These are phyloP conservation scores for Camponotus fellah DNA, from an alignment of 2,888 invertebrate genomes.

Conservation along the genomic window DNA sequence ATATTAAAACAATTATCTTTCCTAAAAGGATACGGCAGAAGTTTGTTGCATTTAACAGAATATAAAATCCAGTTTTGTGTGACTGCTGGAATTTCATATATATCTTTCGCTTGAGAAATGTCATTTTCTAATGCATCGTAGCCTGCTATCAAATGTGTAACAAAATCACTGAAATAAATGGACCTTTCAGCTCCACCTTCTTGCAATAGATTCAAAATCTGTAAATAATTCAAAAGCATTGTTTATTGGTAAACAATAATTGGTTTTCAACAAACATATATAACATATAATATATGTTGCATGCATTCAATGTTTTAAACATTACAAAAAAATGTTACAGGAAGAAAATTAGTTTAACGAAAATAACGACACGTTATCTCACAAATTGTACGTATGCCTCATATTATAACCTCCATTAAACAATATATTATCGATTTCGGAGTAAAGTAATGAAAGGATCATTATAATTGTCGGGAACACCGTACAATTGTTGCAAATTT, in stretches of 20 bases:
- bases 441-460: neutral
- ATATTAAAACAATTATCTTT: conserved; percentile 34
- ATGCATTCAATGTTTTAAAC: neutral
- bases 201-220: conserved; percentile 93
- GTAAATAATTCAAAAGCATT: conserved; percentile 64
- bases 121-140: conserved; percentile 94
- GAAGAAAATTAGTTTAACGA: neutral
- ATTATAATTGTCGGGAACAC: neutral
- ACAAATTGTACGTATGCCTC: neutral
- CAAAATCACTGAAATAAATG: conserved; percentile 95
- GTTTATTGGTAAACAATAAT: neutral
- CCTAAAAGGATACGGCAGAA: conserved; percentile 88
- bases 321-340: neutral
- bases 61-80: conserved; percentile 93
- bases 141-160: conserved; percentile 97
- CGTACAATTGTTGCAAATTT: neutral
- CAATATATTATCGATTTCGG: neutral
- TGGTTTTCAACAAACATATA: neutral
- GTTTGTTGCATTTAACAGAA: conserved; percentile 88
- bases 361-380: neutral
- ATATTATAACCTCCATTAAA: conserved; percentile 12
- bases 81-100: conserved; percentile 97
- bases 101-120: conserved; percentile 95
- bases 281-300: no score
- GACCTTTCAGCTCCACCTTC: conserved; percentile 95